These are phyloP conservation scores for Euwallacea fornicatus DNA, from an alignment of 1,140 invertebrate species.

Conservation along the genomic window DNA sequence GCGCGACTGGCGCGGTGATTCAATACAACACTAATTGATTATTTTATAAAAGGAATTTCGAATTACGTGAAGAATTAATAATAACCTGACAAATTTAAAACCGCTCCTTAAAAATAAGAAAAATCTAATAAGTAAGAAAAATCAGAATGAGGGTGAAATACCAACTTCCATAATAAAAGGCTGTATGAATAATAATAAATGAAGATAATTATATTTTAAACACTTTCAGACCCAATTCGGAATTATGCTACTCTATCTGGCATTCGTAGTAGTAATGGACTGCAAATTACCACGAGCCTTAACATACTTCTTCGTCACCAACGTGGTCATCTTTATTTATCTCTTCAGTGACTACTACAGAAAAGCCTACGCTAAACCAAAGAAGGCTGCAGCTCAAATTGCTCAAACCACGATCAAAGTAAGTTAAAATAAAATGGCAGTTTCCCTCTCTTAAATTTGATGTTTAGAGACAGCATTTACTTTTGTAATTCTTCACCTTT, in stretches of 20 bases:
- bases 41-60: too few relatives aligned
- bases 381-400: not conserved
- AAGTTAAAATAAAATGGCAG: not conserved
- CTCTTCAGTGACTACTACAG: slow-evolving; percentile 61
- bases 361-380: slow-evolving; percentile 58
- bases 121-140: too few relatives aligned
- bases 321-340: slow-evolving; percentile 60
- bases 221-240: slow-evolving; percentile 58
- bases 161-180: too few relatives aligned
- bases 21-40: too few relatives aligned
- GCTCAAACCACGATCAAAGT: not conserved
- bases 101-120: too few relatives aligned
- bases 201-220: too few relatives aligned
- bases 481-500: too few relatives aligned
- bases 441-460: not conserved
- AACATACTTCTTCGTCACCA: slow-evolving; percentile 63
- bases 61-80: too few relatives aligned
- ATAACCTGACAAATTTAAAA: too few relatives aligned
- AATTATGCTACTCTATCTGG: slow-evolving; percentile 59
- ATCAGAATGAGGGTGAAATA: too few relatives aligned
- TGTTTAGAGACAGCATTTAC: not conserved
- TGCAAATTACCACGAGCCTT: slow-evolving; percentile 60
- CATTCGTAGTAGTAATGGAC: slow-evolving; percentile 58
- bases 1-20: too few relatives aligned
- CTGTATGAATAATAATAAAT: too few relatives aligned